Evolutionary conservation across 2,113 vertebrate species (phyloP).

Genomic region (Catharus minimus): DNA sequence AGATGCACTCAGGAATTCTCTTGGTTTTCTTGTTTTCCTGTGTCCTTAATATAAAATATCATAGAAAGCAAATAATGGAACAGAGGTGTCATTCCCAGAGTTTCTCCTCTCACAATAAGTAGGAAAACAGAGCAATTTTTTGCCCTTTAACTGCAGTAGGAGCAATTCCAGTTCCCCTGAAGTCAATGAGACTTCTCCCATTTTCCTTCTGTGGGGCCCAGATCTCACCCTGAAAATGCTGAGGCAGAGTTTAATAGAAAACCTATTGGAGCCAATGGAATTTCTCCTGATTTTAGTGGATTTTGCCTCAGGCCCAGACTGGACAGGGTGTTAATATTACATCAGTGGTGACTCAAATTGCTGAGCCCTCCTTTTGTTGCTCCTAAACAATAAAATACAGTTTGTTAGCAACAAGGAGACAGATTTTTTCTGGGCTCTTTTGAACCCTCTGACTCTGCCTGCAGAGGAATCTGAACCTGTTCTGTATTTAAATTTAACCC

Average conservation of each 20-base stretch:
- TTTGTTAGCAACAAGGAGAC: not conserved
- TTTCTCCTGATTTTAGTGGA: not conserved
- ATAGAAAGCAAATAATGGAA: not conserved
- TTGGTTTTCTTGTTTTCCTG: not conserved
- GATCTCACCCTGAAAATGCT: not conserved
- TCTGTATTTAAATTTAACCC: not conserved
- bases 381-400: not conserved
- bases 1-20: not conserved
- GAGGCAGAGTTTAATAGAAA: not conserved
- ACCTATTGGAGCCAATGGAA: accelerated
- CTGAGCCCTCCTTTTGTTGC: not conserved
- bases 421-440: not conserved
- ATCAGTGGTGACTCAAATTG: not conserved
- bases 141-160: not conserved
- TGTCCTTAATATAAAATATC: not conserved
- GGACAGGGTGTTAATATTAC: not conserved
- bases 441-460: not conserved
- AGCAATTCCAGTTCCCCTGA: not conserved
- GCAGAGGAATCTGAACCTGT: not conserved
- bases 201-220: not conserved
- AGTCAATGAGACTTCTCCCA: not conserved
- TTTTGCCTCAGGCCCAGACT: not conserved
- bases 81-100: not conserved
- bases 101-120: not conserved
- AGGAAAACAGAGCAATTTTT: not conserved